A percentile compares a stretch with the other conserved stretches of the same genome.
Evolutionary conservation across 2,797 vertebrate genomes (phyloP).

Genomic region (Lepilemur ruficaudatus): DNA sequence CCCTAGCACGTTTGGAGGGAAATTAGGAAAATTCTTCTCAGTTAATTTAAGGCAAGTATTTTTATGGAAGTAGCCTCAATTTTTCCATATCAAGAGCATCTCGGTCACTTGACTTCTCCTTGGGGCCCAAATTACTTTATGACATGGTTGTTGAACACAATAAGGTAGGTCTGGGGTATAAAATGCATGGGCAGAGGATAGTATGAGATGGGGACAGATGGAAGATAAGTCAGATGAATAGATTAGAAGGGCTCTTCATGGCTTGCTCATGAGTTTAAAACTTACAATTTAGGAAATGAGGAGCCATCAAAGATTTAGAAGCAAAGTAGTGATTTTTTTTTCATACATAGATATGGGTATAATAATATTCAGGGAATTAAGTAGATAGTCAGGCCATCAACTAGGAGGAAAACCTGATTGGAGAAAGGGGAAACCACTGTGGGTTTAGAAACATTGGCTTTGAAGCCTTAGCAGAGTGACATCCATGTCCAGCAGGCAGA

Average conservation of each 20-base stretch:
- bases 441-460: not conserved
- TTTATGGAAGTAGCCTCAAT: not conserved
- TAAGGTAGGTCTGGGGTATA: not conserved
- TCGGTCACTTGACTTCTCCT: not conserved
- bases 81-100: not conserved
- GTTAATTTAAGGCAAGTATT: not conserved
- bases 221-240: not conserved
- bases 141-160: not conserved
- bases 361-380: slow-evolving; percentile 8
- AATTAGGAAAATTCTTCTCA: not conserved
- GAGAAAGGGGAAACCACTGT: not conserved
- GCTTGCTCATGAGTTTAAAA: not conserved
- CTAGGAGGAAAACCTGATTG: not conserved
- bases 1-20: not conserved
- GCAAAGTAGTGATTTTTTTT: not conserved
- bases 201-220: not conserved
- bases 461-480: not conserved
- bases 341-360: not conserved
- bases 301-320: not conserved
- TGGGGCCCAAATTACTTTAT: not conserved
- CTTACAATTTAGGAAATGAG: not conserved
- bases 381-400: not conserved
- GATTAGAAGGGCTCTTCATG: not conserved
- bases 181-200: not conserved
- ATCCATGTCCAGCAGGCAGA: not conserved